phyloP scores from a whole-genome alignment of 2,113 vertebrate genomes.

The Bos taurus region DNA sequence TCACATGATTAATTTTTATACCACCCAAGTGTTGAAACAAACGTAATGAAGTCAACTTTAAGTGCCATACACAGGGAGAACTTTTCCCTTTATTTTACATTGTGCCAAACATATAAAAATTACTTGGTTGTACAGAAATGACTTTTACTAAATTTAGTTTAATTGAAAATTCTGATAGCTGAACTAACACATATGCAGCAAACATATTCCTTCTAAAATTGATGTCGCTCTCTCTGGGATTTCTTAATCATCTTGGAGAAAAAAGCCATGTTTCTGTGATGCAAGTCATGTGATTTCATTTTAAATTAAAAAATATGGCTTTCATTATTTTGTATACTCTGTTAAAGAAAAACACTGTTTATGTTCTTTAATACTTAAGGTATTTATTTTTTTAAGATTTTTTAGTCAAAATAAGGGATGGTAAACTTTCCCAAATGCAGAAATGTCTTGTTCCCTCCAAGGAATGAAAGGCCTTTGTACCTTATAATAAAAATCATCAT shows the following conservation, averaged over 20 bases:
- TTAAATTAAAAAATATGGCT: slow-evolving; percentile 3
- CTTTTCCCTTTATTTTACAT: slow-evolving; percentile 56
- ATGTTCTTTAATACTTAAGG: slow-evolving; percentile 9
- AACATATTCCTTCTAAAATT: slow-evolving; percentile 48
- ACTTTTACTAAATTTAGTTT: slow-evolving; percentile 64
- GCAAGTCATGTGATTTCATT: background rate
- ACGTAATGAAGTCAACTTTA: slow-evolving; percentile 65
- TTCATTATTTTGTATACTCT: background rate
- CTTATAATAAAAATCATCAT: background rate
- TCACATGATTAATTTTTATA: slow-evolving; percentile 68
- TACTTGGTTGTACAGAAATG: slow-evolving; percentile 46
- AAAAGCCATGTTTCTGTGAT: background rate
- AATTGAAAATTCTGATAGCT: slow-evolving; percentile 50
- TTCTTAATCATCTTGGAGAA: slow-evolving; percentile 10
- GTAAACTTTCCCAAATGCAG: slow-evolving; percentile 18
- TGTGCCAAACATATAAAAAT: slow-evolving; percentile 68
- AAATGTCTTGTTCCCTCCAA: slow-evolving; percentile 39
- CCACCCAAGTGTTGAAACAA: slow-evolving; percentile 62
- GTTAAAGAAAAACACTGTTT: background rate
- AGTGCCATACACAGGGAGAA: slow-evolving; percentile 43
- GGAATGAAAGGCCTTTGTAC: slow-evolving; percentile 33
- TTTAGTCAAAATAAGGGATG: background rate
- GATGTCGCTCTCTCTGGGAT: background rate
- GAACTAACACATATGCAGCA: slow-evolving; percentile 52
- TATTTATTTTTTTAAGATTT: background rate